phyloP scores from a whole-genome alignment of 2,888 invertebrate species.

The Dicyrtoma fusca region DNA sequence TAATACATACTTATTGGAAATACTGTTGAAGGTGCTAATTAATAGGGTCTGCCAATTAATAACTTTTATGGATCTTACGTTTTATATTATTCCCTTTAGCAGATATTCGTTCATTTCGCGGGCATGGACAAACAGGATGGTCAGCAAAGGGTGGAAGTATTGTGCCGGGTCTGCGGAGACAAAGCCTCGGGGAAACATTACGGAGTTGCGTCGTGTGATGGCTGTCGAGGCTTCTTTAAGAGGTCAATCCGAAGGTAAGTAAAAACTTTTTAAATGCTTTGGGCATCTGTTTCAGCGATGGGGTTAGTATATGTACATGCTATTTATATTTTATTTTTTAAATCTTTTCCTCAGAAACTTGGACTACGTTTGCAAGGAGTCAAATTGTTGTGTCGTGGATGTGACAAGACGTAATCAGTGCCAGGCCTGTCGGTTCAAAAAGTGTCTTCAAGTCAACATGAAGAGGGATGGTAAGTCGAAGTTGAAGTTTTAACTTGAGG shows the following conservation, averaged over 20 bases:
- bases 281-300: background rate
- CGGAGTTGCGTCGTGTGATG: slow-evolving; percentile 82
- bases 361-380: slow-evolving; percentile 91
- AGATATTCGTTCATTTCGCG: too few relatives aligned
- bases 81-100: too few relatives aligned
- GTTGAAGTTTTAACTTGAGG: too few relatives aligned
- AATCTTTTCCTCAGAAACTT: slow-evolving; percentile 73
- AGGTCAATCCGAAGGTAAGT: slow-evolving; percentile 80
- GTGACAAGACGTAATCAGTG: slow-evolving; percentile 92
- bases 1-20: too few relatives aligned
- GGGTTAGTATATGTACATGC: too few relatives aligned
- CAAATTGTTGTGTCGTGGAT: slow-evolving; percentile 83
- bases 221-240: slow-evolving; percentile 93
- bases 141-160: slow-evolving; percentile 61
- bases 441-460: slow-evolving; percentile 90
- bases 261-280: too few relatives aligned
- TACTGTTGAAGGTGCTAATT: too few relatives aligned
- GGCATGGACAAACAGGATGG: slow-evolving; percentile 20
- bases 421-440: slow-evolving; percentile 89
- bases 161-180: slow-evolving; percentile 88
- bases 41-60: too few relatives aligned
- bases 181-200: slow-evolving; percentile 79
- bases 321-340: too few relatives aligned
- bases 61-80: too few relatives aligned
- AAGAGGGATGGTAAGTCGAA: slow-evolving; percentile 80